A percentile compares a stretch with the other conserved stretches of the same genome.
Conservation (phyloP, 2,113 vertebrate species). For the Solenodon paradoxus region DNA sequence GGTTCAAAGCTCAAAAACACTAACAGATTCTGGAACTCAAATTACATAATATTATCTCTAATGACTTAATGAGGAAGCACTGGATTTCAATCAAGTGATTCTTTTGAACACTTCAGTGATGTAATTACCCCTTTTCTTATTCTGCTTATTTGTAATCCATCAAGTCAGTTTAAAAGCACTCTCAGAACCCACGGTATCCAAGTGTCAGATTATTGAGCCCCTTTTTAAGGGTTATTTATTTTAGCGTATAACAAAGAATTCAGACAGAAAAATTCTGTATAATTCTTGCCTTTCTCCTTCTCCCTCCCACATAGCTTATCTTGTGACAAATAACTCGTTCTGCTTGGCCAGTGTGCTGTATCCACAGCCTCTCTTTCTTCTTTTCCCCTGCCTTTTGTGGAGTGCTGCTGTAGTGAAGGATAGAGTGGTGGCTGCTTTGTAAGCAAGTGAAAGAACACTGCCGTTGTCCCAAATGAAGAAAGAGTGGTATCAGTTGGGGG, state of each 20-base stretch:
- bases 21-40: background rate
- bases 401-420: background rate
- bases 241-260: background rate
- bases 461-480: background rate
- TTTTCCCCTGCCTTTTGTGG: background rate
- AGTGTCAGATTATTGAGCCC: background rate
- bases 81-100: background rate
- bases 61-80: background rate
- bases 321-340: background rate
- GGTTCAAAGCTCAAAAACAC: slow-evolving; percentile 2
- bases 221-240: slow-evolving; percentile 21
- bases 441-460: background rate
- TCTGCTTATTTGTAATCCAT: background rate
- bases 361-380: background rate
- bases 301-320: background rate
- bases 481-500: background rate
- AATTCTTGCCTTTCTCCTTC: background rate
- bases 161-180: background rate
- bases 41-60: background rate
- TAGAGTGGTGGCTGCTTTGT: background rate
- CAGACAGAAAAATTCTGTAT: background rate
- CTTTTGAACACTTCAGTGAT: background rate
- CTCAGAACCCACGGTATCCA: background rate
- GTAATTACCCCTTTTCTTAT: background rate
- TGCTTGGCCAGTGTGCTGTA: background rate